These are phyloP conservation scores for Sylvietta virens DNA, from an alignment of 2,113 vertebrate species.

Conservation along the genomic window DNA sequence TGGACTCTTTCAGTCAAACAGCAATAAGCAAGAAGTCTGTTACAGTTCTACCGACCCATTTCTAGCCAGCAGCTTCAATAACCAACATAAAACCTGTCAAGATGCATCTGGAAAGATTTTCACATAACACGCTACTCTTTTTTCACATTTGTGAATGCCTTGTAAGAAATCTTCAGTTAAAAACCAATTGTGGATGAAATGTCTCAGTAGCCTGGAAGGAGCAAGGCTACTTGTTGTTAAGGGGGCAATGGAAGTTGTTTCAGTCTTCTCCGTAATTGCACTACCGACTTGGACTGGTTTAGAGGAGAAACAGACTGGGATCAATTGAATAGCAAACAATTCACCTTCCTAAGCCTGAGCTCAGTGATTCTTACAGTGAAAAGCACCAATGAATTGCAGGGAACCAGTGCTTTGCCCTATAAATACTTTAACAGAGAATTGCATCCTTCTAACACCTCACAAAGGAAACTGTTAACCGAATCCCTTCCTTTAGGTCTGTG, in stretches of 20 bases:
- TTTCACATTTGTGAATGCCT: not conserved
- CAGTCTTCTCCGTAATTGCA: not conserved
- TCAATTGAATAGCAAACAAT: not conserved
- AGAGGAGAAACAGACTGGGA: not conserved
- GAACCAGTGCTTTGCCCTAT: not conserved
- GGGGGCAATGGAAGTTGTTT: not conserved
- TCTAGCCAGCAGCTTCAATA: not conserved
- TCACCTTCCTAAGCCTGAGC: not conserved
- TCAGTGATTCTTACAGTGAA: not conserved
- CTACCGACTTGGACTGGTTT: not conserved
- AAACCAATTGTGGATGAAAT: not conserved
- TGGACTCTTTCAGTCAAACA: not conserved
- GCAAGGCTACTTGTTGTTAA: not conserved
- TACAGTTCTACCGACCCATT: not conserved
- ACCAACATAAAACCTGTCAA: constrained; percentile 1
- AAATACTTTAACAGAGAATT: not conserved
- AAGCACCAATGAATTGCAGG: not conserved
- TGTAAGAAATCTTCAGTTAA: constrained; percentile 31
- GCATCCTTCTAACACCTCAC: not conserved
- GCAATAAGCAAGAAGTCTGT: not conserved
- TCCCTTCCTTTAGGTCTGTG: not conserved
- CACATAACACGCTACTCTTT: not conserved
- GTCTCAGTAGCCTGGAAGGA: not conserved
- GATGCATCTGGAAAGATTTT: not conserved
- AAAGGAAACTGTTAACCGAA: not conserved